These are phyloP conservation scores for Enoplosus armatus DNA, from an alignment of 2,797 vertebrate genomes.

Conservation along the genomic window DNA sequence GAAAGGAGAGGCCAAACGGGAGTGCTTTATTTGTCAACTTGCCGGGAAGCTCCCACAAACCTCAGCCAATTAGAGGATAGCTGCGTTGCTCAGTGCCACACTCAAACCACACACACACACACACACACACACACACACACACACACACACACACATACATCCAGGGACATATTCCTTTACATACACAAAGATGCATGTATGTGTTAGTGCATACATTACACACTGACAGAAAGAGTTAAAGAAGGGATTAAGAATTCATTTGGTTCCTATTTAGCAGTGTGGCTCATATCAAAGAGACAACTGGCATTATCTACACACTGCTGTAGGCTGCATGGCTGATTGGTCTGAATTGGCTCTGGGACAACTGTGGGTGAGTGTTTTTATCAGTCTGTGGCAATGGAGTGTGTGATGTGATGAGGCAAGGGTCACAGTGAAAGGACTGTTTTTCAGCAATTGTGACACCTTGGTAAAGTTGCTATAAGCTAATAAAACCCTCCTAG, in stretches of 20 bases:
- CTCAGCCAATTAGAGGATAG: slow-evolving; percentile 84
- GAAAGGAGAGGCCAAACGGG: slow-evolving; percentile 22
- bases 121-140: slow-evolving; percentile 10
- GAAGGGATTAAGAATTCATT: slow-evolving; percentile 89
- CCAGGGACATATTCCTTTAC: too few relatives aligned
- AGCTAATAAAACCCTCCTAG: background rate
- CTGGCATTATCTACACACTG: slow-evolving; percentile 81
- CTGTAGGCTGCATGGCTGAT: slow-evolving; percentile 80
- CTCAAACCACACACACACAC: slow-evolving; percentile 22
- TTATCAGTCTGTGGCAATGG: slow-evolving; percentile 63
- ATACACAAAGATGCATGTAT: background rate
- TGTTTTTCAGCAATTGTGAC: too few relatives aligned
- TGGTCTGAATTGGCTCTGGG: slow-evolving; percentile 84
- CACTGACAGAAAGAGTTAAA: slow-evolving; percentile 25
- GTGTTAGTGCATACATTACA: background rate
- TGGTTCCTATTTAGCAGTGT: slow-evolving; percentile 81
- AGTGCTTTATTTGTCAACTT: slow-evolving; percentile 78
- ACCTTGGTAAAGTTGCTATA: background rate
- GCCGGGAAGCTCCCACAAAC: slow-evolving; percentile 70
- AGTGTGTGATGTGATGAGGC: slow-evolving; percentile 57
- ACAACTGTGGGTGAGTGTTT: slow-evolving; percentile 69
- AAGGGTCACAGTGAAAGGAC: slow-evolving; percentile 56
- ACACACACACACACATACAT: background rate
- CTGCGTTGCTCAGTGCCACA: slow-evolving; percentile 52
- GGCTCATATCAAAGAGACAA: slow-evolving; percentile 86